Percentiles rank a stretch among this genome's conserved stretches.
These are phyloP conservation scores for Emydura subglobosa DNA, from an alignment of 2,113 vertebrate species.

Conservation along the genomic window DNA sequence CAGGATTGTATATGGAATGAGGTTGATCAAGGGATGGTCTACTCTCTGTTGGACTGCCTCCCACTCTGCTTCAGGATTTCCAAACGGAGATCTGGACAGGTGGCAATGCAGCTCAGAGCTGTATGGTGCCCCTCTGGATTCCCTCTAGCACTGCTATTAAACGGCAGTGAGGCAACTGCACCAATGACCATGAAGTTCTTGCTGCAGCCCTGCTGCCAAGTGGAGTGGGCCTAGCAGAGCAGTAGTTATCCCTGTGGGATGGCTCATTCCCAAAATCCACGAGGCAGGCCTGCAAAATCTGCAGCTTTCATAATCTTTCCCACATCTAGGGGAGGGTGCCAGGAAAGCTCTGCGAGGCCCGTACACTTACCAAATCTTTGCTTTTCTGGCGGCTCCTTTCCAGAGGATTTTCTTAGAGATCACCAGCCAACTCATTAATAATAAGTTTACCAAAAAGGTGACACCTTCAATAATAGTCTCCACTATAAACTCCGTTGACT, in stretches of 20 bases:
- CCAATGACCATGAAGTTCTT: background rate
- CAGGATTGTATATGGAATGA: background rate
- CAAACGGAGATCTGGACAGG: background rate
- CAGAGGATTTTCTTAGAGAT: rapidly evolving
- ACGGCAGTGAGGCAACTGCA: background rate
- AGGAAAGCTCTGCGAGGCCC: background rate
- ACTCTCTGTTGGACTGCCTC: background rate
- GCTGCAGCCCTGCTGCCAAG: background rate
- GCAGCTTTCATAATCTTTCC: background rate
- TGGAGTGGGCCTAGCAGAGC: rapidly evolving
- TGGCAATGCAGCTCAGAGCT: rapidly evolving
- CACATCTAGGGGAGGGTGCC: rapidly evolving
- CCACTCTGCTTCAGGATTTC: background rate
- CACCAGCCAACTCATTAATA: background rate
- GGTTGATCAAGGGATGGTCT: background rate
- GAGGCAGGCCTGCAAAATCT: background rate
- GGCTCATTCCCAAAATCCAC: background rate
- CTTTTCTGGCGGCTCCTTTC: background rate
- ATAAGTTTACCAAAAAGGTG: background rate
- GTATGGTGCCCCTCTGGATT: background rate
- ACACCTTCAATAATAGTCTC: background rate
- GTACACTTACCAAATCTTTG: background rate
- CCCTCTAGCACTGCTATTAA: background rate
- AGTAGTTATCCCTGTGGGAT: background rate
- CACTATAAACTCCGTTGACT: background rate